A percentile compares a stretch with the other conserved stretches of the same genome.
Conservation (phyloP, 2,888 invertebrate genomes). For the Acronicta aceris region DNA sequence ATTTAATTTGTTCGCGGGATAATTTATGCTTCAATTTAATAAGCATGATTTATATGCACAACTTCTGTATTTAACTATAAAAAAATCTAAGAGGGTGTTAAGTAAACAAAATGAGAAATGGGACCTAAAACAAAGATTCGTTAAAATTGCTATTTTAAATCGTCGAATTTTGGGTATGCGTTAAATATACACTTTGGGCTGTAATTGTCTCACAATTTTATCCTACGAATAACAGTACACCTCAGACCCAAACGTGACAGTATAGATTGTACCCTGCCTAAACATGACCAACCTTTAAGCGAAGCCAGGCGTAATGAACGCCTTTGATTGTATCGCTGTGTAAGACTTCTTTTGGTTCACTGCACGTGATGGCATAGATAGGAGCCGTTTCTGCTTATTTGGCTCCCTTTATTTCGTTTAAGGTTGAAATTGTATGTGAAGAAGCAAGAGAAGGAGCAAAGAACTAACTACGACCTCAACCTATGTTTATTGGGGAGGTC, state of each 20-base stretch:
- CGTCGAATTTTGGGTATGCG: slow-evolving; percentile 32
- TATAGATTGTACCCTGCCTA: slow-evolving; percentile 24
- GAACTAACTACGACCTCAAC: too few species aligned
- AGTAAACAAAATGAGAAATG: slow-evolving; percentile 16
- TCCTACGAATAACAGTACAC: slow-evolving; percentile 50
- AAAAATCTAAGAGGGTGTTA: slow-evolving; percentile 19
- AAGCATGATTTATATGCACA: slow-evolving; percentile 60
- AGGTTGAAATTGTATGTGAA: neutral
- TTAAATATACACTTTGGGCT: slow-evolving; percentile 59
- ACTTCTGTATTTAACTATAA: slow-evolving; percentile 41
- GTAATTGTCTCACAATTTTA: slow-evolving; percentile 67
- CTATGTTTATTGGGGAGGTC: too few species aligned
- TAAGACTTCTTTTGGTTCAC: slow-evolving; percentile 21
- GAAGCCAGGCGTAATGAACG: slow-evolving; percentile 44
- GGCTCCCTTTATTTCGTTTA: neutral
- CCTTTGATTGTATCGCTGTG: slow-evolving; percentile 40
- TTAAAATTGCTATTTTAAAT: too few species aligned
- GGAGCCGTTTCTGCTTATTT: slow-evolving; percentile 9
- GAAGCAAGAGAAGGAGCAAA: too few species aligned
- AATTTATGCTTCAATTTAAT: slow-evolving; percentile 72
- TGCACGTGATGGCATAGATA: slow-evolving; percentile 3
- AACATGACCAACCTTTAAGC: slow-evolving; percentile 25
- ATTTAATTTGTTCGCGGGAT: slow-evolving; percentile 69
- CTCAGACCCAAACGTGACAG: slow-evolving; percentile 58
- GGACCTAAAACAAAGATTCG: too few species aligned